These are phyloP conservation scores for Rhabdornis inornatus DNA, from an alignment of 2,113 vertebrate species.

Conservation along the genomic window DNA sequence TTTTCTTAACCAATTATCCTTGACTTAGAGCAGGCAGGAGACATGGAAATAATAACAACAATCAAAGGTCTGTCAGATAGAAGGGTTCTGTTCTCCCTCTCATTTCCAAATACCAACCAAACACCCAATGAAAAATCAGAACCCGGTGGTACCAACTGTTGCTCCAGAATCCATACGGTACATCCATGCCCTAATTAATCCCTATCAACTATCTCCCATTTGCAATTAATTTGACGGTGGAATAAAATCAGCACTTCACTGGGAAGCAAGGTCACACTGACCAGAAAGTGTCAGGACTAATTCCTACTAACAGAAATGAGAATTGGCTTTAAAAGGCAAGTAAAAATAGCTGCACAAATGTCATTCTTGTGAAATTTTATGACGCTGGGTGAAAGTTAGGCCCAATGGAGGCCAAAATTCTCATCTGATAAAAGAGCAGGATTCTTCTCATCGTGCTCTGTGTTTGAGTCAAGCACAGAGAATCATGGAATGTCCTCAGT, in stretches of 20 bases:
- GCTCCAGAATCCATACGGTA: not conserved
- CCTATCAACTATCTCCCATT: not conserved
- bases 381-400: not conserved
- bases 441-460: not conserved
- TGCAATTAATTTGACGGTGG: not conserved
- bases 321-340: not conserved
- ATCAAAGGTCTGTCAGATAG: not conserved
- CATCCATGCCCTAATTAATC: not conserved
- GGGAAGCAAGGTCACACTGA: not conserved
- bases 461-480: not conserved
- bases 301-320: not conserved
- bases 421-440: rapidly evolving
- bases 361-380: not conserved
- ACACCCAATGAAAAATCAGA: not conserved
- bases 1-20: not conserved
- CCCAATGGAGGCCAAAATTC: not conserved
- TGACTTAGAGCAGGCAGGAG: not conserved
- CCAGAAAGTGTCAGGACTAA: not conserved
- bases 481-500: not conserved
- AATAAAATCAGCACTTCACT: not conserved
- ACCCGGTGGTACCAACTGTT: not conserved
- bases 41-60: not conserved
- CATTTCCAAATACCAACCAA: not conserved
- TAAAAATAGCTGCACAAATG: not conserved
- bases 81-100: not conserved